Base-by-base conservation (phyloP, 2,797 vertebrate genomes). In the Bryconaethiops microstoma region DNA sequence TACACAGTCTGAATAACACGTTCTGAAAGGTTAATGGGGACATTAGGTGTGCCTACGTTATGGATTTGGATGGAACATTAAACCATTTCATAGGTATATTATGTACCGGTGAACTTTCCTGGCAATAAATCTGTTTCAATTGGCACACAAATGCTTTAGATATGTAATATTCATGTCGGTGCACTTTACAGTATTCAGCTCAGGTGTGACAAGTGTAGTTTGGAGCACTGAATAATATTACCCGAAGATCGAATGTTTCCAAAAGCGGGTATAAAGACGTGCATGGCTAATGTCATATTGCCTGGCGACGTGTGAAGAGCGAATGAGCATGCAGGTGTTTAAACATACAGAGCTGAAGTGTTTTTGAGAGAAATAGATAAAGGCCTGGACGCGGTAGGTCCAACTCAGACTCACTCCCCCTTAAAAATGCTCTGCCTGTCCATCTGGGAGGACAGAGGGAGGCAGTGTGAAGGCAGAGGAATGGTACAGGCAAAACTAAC, bases 311-410 rank as follows among this genome's bases (percentile, higher is more conserved):
- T 79, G 79, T 69, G 74, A 80, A 82, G 54, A 76, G 42, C 12
- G 2, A 68, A 79, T 39, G 21, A 25, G 67, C 57, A 12, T 79
- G 78, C 78, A 83, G 72, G 81, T 86, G 81, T 81, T 81, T 74
- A 81, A 83, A 83, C 64, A 84, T 29, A 74, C 60, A 0, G 59
- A 57, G 59, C 64, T 14, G 64, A 50, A 65, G 52, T 52, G 77
- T 70, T 35, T 42, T 42, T 48, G 45, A 48, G 45, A 48, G 55
- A 42, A 13, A 25, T 67, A 82, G 70, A 82, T 82, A 78, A 75
- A 70, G 50, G n/a, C n/a, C 45, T 1, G n/a, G 39, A 63, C 12
- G 0, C 14, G 25, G 52, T 21, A 19, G 69, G 55, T 54, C 52
- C 74, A 48, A 5, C 13, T 77, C 35, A n/a, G 42, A 77, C 64